Evolutionary conservation across 2,888 invertebrate species (phyloP).

Genomic region (Cabera pusaria): DNA sequence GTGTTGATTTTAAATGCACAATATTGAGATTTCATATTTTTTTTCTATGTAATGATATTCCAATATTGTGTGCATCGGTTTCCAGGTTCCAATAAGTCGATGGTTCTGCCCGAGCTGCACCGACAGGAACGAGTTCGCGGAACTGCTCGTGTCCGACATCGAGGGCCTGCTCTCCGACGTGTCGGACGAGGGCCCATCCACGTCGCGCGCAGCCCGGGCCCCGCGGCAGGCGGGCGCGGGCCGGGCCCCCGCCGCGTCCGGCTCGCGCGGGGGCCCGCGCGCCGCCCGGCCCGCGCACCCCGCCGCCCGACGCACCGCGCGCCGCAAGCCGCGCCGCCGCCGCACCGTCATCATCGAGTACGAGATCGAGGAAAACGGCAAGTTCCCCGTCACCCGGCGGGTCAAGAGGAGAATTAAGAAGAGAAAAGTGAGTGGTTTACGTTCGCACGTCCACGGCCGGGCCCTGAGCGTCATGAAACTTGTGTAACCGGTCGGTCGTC

Average conservation of each 20-base stretch:
- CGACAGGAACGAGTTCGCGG: constrained; percentile 39
- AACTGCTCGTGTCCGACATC: constrained; percentile 5
- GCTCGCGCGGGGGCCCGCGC: constrained; percentile 13
- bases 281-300: constrained; percentile 18
- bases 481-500: too few species aligned
- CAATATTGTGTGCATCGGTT: not conserved
- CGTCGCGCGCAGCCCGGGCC: constrained; percentile 2
- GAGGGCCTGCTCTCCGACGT: constrained; percentile 3
- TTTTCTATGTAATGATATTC: too few species aligned
- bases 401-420: constrained; percentile 66
- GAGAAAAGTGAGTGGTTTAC: constrained; percentile 60
- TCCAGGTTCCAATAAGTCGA: constrained; percentile 88
- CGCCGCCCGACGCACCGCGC: constrained; percentile 36
- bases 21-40: too few species aligned
- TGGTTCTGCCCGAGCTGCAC: constrained; percentile 94
- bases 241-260: constrained; percentile 2
- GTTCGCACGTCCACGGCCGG: not conserved
- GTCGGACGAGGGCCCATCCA: constrained; percentile 28
- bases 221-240: not conserved
- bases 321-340: constrained; percentile 65
- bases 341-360: constrained; percentile 87
- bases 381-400: constrained; percentile 82
- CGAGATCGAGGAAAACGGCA: constrained; percentile 85
- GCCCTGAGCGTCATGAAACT: not conserved
- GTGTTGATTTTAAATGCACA: too few species aligned